These are phyloP conservation scores for Amblyopsis rosae DNA, from an alignment of 2,113 vertebrate species.

Conservation along the genomic window DNA sequence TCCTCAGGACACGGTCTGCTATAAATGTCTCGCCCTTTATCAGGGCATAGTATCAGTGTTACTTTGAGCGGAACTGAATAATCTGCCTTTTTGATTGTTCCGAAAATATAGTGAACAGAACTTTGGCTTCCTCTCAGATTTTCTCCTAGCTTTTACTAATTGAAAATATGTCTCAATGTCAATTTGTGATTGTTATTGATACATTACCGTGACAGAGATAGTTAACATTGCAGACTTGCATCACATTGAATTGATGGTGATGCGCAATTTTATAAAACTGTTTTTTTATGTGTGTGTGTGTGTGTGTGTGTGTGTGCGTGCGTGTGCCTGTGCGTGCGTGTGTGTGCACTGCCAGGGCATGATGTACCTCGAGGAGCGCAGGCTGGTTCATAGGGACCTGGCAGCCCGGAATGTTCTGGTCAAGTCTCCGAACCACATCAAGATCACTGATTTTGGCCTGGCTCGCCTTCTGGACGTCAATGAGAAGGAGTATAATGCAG, in stretches of 20 bases:
- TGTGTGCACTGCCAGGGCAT: conserved; percentile 83
- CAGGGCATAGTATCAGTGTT: conserved; percentile 25
- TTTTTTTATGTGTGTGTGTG: conserved; percentile 9
- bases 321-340: conserved; percentile 12
- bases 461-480: conserved; percentile 93
- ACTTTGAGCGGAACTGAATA: conserved; percentile 12
- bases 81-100: conserved; percentile 25
- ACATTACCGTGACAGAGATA: conserved; percentile 9
- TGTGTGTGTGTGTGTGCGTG: conserved; percentile 9
- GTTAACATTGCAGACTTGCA: neutral
- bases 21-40: conserved; percentile 20
- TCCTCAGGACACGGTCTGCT: conserved; percentile 1
- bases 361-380: conserved; percentile 97
- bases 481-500: conserved; percentile 97
- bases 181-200: conserved; percentile 46
- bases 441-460: conserved; percentile 97
- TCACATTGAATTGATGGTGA: too few relatives aligned
- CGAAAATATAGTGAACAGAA: neutral
- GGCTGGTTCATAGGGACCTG: conserved; percentile 93
- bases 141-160: conserved; percentile 34
- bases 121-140: neutral
- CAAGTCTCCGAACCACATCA: conserved; percentile 97
- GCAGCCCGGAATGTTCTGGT: conserved; percentile 96
- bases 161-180: conserved; percentile 45
- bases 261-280: too few relatives aligned